Conservation (phyloP, 1,140 invertebrate species). For the Nixonia krombeini region DNA sequence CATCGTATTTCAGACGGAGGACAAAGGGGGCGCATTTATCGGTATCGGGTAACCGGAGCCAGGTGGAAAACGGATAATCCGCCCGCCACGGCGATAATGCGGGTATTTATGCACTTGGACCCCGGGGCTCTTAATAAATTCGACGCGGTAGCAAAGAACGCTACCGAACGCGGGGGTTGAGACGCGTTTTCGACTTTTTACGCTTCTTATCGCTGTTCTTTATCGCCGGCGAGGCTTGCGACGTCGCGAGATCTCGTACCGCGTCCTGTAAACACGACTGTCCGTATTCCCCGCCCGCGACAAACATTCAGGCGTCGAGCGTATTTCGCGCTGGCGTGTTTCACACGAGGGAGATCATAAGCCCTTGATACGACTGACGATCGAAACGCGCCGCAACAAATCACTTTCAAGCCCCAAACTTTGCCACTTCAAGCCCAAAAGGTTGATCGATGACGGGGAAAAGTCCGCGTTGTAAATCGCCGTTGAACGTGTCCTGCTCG, state of each 20-base stretch:
- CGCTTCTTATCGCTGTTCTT: slow-evolving; percentile 3
- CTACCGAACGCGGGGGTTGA: slow-evolving; percentile 11
- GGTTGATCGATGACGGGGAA: neutral
- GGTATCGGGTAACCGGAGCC: slow-evolving; percentile 28
- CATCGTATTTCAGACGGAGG: slow-evolving; percentile 17
- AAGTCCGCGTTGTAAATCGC: too few species aligned
- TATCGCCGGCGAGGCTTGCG: neutral
- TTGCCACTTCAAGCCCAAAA: neutral
- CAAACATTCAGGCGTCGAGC: slow-evolving; percentile 1
- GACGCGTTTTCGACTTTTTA: neutral
- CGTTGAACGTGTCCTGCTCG: too few species aligned
- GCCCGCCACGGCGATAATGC: slow-evolving; percentile 8
- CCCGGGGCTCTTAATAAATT: neutral
- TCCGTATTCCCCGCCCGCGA: neutral
- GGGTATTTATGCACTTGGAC: slow-evolving; percentile 18
- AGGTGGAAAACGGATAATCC: slow-evolving; percentile 14
- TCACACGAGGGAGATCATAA: slow-evolving; percentile 9
- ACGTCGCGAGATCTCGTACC: neutral
- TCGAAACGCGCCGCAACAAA: neutral
- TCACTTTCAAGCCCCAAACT: neutral
- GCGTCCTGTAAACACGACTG: neutral
- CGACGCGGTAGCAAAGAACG: slow-evolving; percentile 1
- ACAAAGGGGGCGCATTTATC: slow-evolving; percentile 10
- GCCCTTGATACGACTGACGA: slow-evolving; percentile 1
- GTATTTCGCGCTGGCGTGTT: too few species aligned